Conservation (phyloP, 2,888 invertebrate species). For the Boloria euphrosyne region DNA sequence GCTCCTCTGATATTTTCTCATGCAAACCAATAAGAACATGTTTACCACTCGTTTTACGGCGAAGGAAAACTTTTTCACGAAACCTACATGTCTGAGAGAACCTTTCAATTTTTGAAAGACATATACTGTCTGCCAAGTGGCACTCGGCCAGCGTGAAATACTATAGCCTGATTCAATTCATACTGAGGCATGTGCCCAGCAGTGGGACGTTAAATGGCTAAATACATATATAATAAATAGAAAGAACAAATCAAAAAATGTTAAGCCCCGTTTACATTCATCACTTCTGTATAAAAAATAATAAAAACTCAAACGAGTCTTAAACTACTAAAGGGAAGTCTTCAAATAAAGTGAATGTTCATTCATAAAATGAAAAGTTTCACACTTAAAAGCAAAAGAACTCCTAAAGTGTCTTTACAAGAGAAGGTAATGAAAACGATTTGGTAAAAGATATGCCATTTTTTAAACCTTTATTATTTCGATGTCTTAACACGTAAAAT, state of each 20-base stretch:
- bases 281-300: conserved; percentile 17
- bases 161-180: no score
- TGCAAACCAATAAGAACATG: no score
- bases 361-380: conserved; percentile 65
- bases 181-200: no score
- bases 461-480: conserved; percentile 28
- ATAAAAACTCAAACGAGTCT: conserved; percentile 33
- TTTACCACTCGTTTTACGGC: no score
- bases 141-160: no score
- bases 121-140: no score
- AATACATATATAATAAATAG: background rate
- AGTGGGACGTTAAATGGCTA: no score
- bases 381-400: conserved; percentile 55
- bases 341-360: conserved; percentile 54
- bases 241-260: background rate
- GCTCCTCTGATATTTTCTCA: no score
- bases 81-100: no score
- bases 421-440: conserved; percentile 53
- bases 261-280: background rate
- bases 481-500: background rate
- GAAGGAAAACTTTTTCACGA: no score
- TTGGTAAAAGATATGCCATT: conserved; percentile 45
- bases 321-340: conserved; percentile 51
- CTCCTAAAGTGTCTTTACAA: conserved; percentile 56
- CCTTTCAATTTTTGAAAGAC: no score